Conservation (phyloP, 2,888 invertebrate species). For the Hyposoter didymator region DNA sequence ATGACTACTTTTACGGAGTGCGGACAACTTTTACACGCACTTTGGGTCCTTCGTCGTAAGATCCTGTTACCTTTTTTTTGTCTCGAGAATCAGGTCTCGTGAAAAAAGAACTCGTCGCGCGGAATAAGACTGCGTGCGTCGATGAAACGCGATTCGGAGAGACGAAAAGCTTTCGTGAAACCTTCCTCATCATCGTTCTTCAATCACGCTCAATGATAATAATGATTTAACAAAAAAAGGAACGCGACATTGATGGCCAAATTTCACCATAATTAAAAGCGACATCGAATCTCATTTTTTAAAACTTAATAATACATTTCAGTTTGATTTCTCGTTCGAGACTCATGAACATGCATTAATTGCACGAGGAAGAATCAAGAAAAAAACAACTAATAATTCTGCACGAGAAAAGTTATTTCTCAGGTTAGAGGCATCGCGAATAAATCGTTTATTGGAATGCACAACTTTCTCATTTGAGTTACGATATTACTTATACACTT, state of each 20-base stretch:
- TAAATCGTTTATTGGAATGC: conserved; percentile 1
- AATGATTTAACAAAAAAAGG: neutral
- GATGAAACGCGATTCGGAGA: neutral
- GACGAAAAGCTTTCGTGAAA: neutral
- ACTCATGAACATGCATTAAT: neutral
- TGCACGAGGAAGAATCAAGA: neutral
- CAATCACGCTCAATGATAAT: neutral
- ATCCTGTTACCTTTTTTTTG: conserved; percentile 48
- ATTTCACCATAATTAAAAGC: conserved; percentile 2
- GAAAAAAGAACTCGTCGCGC: conserved; percentile 1
- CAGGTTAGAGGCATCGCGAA: neutral
- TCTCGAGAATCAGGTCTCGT: neutral
- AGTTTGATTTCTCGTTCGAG: neutral
- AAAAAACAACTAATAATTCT: neutral
- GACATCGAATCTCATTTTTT: neutral
- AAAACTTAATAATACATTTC: neutral
- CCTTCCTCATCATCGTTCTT: neutral
- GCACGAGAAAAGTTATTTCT: neutral
- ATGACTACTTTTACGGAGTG: conserved; percentile 58
- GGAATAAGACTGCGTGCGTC: neutral
- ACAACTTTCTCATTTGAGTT: conserved; percentile 13
- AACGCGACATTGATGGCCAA: neutral
- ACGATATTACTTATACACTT: neutral
- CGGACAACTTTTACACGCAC: conserved; percentile 43
- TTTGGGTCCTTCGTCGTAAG: conserved; percentile 40